Percentiles rank a stretch among this genome's conserved stretches.
Conservation (phyloP, 1,140 invertebrate genomes). For the Macrocentrus cingulum region DNA sequence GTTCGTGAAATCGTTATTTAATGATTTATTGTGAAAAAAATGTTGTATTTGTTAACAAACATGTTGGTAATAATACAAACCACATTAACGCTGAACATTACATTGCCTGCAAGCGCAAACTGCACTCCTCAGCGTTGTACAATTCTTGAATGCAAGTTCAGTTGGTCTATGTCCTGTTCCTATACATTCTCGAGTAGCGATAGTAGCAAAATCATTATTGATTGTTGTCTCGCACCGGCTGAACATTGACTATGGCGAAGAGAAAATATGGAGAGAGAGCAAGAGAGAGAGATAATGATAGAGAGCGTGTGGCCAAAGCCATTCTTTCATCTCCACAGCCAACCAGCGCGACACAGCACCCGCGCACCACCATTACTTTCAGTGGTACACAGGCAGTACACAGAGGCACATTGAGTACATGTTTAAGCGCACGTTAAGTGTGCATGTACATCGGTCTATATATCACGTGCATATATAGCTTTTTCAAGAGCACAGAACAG, state of each 20-base stretch:
- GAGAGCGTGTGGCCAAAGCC: conserved; percentile 36
- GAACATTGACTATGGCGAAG: conserved; percentile 50
- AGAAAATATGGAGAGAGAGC: too few species aligned
- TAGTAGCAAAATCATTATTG: conserved; percentile 59
- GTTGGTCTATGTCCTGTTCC: conserved; percentile 24
- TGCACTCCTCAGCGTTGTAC: conserved; percentile 33
- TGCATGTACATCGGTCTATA: conserved; percentile 42
- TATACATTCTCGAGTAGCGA: conserved; percentile 51
- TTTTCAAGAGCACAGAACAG: conserved; percentile 49
- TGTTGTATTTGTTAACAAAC: conserved; percentile 31
- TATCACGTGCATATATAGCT: conserved; percentile 43
- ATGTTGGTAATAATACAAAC: conserved; percentile 58
- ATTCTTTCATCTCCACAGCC: conserved; percentile 42
- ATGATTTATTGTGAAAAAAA: too few species aligned
- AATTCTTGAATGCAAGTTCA: conserved; percentile 54
- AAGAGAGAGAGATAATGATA: too few species aligned
- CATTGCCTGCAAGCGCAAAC: conserved; percentile 40
- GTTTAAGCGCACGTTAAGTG: conserved; percentile 31
- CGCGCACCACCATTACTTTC: conserved; percentile 45
- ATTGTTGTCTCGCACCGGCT: conserved; percentile 57
- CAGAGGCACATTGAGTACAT: conserved; percentile 56
- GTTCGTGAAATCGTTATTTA: too few species aligned
- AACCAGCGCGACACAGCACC: conserved; percentile 49
- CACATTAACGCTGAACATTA: conserved; percentile 54
- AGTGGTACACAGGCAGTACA: conserved; percentile 53